Evolutionary conservation across 2,888 invertebrate genomes (phyloP), one percentile per base, ranked within the genome.

Genomic region (Onchidella celtica): DNA sequence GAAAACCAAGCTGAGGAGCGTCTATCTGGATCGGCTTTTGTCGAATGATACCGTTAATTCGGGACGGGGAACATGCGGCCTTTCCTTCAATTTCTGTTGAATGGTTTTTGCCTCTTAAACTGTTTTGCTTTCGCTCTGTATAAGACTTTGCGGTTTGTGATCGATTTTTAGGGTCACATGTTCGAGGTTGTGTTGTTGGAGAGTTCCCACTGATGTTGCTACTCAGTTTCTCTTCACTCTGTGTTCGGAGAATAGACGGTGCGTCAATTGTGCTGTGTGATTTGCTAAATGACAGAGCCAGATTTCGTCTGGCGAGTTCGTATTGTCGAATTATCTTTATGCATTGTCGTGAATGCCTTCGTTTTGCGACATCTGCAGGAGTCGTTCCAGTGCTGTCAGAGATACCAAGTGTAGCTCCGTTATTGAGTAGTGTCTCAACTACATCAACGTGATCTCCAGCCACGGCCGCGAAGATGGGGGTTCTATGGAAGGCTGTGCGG

Each of bases 401-500:
- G 47, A 82, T 66, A n/a, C 81, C 79, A 11, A 85, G 57, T 0
- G 70, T 55, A 0, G 87, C 88, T 4, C 88, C 88, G 68, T 85
- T 78, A 27, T 84, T 78, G 21, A 88, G 47, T 14, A 90, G 83
- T 9, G 84, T 76, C 21, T 88, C 87, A 72, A 87, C 65, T 36
- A 89, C 84, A 3, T 65, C 59, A 21, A 87, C 82, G 47, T 86
- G 83, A 76, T 90, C 89, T 47, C 83, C 85, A 11, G 85, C 81
- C 3, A 85, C 87, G 9, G 89, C 88, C 3, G 88, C 89, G 70
- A 89, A 89, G 0, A 89, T 40, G 2, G 87, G 80, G 6, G 88
- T 87, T 38, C 89, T 70, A 14, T 88, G 87, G 76, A 87, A 88
- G 14, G 81, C 80, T 6, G 89, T 89, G 9, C 68, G 65, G 9